phyloP scores from a whole-genome alignment of 1,140 invertebrate genomes.

The Notospermus geniculatus region DNA sequence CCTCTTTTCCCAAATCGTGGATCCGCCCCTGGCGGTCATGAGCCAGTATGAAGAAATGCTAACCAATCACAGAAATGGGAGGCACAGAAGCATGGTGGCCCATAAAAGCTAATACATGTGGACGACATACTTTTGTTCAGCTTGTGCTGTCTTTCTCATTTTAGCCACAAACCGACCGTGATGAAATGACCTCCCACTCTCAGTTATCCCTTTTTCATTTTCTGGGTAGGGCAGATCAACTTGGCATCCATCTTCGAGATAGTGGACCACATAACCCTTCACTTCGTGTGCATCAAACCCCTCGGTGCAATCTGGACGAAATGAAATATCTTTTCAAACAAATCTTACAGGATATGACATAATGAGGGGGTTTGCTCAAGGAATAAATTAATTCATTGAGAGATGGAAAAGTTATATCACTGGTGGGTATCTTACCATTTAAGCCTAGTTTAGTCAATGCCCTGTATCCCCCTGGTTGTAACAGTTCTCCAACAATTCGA shows the following conservation, averaged over 20 bases:
- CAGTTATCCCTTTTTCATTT: slow-evolving; percentile 2
- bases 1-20: no score
- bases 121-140: slow-evolving; percentile 32
- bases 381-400: no score
- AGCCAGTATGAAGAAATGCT: no score
- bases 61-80: no score
- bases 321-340: no score
- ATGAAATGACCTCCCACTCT: slow-evolving; percentile 33
- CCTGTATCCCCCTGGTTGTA: slow-evolving; percentile 42
- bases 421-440: no score
- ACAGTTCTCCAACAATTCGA: slow-evolving; percentile 46
- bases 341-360: no score
- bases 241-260: slow-evolving; percentile 27
- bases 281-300: slow-evolving; percentile 40
- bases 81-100: no score
- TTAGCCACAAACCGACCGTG: slow-evolving; percentile 44
- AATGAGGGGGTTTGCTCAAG: no score
- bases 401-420: no score
- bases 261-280: slow-evolving; percentile 41
- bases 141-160: slow-evolving; percentile 30
- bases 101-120: no score
- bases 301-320: slow-evolving; percentile 36
- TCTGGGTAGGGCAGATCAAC: slow-evolving; percentile 38
- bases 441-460: slow-evolving; percentile 36
- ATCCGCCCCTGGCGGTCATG: no score